phyloP scores from a whole-genome alignment of 2,113 vertebrate species.

The Percopsis transmontana region DNA sequence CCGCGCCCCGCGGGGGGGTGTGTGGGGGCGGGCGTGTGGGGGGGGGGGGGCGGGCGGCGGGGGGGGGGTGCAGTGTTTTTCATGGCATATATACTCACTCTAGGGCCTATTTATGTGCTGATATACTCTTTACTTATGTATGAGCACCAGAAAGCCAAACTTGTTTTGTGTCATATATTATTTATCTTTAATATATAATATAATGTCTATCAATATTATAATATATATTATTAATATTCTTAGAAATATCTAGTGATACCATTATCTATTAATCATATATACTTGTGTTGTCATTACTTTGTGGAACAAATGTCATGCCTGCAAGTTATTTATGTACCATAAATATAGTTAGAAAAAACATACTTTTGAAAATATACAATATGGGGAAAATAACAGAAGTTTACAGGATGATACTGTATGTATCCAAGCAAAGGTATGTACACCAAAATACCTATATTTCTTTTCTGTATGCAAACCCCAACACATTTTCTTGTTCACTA shows the following conservation, averaged over 20 bases:
- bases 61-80: slow-evolving; percentile 41
- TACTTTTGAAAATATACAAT: not conserved
- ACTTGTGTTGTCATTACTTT: not conserved
- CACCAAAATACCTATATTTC: not conserved
- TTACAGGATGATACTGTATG: too few species aligned
- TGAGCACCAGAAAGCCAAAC: slow-evolving; percentile 36
- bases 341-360: not conserved
- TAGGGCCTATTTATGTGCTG: slow-evolving; percentile 46
- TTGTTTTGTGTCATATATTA: too few species aligned
- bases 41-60: slow-evolving; percentile 1
- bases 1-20: not conserved
- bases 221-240: too few species aligned
- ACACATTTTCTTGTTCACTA: not conserved
- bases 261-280: not conserved
- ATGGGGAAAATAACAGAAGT: not conserved
- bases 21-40: slow-evolving; percentile 19
- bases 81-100: slow-evolving; percentile 48
- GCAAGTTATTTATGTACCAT: not conserved
- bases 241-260: not conserved
- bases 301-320: too few species aligned
- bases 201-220: too few species aligned
- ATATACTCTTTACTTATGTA: slow-evolving; percentile 37
- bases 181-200: too few species aligned
- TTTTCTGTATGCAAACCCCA: not conserved
- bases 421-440: too few species aligned